Conservation (phyloP, 2,797 vertebrate genomes). For the Pangasius djambal region DNA sequence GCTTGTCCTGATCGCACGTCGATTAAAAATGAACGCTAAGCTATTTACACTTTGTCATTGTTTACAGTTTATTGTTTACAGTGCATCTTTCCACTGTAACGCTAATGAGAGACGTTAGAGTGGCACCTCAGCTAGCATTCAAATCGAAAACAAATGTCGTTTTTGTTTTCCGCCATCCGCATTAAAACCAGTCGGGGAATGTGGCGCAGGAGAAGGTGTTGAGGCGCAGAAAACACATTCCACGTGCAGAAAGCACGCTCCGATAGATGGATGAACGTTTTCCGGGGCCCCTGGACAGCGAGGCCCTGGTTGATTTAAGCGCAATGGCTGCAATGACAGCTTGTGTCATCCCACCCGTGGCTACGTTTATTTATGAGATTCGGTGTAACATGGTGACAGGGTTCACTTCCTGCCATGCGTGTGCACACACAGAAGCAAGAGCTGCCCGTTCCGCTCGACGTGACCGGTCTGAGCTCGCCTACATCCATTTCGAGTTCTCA, state of each 20-base stretch:
- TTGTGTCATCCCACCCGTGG: conserved; percentile 54
- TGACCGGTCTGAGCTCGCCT: not conserved
- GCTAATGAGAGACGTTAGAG: not conserved
- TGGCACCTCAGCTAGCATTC: not conserved
- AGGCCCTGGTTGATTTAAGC: conserved; percentile 32
- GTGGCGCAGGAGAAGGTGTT: conserved; percentile 42
- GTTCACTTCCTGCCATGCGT: conserved; percentile 24
- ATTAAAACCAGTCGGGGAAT: conserved; percentile 48
- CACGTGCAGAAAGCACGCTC: conserved; percentile 15
- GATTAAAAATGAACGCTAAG: not conserved
- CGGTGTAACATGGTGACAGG: conserved; percentile 27
- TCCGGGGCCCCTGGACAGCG: conserved; percentile 37
- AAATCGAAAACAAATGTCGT: conserved; percentile 22
- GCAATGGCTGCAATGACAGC: conserved; percentile 55
- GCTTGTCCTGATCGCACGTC: not conserved
- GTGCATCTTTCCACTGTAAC: not conserved
- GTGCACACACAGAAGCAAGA: conserved; percentile 22
- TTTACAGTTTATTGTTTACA: not conserved
- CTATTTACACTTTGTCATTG: not conserved
- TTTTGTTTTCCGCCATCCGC: conserved; percentile 2
- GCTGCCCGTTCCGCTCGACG: not conserved
- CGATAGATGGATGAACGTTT: conserved; percentile 43
- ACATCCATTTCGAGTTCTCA: conserved; percentile 6
- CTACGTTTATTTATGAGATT: conserved; percentile 54
- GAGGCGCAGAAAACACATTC: conserved; percentile 50